A percentile compares a stretch with the other conserved stretches of the same genome.
Evolutionary conservation across 2,113 vertebrate species (phyloP).

Genomic region (Lasiurus cinereus): DNA sequence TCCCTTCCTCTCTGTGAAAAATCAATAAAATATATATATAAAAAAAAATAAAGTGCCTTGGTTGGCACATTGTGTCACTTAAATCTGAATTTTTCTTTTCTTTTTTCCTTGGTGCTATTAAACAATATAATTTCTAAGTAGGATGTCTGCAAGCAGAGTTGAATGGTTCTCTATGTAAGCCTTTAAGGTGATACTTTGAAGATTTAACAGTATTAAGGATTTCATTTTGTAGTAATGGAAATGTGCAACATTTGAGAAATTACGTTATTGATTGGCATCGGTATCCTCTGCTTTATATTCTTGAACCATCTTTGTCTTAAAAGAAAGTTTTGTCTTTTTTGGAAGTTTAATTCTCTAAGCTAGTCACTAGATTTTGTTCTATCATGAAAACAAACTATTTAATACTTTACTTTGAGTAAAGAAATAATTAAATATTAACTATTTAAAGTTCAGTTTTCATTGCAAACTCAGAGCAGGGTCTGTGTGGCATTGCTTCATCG

Average conservation of each 20-base stretch:
- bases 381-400: neutral
- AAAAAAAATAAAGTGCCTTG: neutral
- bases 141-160: neutral
- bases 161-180: neutral
- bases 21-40: too few species aligned
- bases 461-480: neutral
- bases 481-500: neutral
- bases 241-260: neutral
- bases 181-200: neutral
- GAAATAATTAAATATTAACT: constrained; percentile 41
- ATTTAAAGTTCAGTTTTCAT: constrained; percentile 11
- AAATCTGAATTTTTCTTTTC: constrained; percentile 32
- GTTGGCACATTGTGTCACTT: neutral
- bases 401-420: constrained; percentile 45
- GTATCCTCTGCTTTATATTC: constrained; percentile 31
- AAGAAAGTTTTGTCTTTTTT: constrained; percentile 39
- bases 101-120: neutral
- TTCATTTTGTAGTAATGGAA: neutral
- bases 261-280: neutral
- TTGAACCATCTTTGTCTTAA: constrained; percentile 42
- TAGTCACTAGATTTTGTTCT: constrained; percentile 22
- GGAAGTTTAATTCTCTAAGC: neutral
- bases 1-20: too few species aligned
- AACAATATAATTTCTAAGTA: neutral
- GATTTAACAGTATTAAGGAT: neutral